Conservation (phyloP, 2,113 vertebrate genomes). For the Eublepharis macularius region DNA sequence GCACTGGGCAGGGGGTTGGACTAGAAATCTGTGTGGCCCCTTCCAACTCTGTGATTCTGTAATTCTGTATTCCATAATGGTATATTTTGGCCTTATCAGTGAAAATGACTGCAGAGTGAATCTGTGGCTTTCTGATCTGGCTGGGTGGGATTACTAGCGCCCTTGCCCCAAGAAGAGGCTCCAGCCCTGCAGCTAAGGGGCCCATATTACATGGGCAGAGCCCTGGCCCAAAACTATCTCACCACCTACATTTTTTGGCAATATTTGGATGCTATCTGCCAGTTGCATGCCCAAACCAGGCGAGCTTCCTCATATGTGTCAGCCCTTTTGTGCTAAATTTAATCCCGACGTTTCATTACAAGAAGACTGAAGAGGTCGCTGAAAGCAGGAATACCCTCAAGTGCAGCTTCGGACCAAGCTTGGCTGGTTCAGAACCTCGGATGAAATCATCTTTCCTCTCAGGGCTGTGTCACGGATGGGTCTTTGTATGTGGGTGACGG, state of each 20-base stretch:
- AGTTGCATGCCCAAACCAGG: neutral
- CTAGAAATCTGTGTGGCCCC: too few species aligned
- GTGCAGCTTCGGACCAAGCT: neutral
- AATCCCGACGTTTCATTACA: conserved; percentile 1
- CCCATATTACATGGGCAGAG: neutral
- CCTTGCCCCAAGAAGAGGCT: neutral
- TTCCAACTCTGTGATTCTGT: too few species aligned
- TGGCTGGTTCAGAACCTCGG: neutral
- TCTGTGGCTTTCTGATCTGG: neutral
- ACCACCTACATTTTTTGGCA: neutral
- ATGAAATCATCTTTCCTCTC: neutral
- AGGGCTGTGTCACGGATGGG: neutral
- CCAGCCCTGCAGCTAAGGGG: too few species aligned
- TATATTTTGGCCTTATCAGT: neutral
- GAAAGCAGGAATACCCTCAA: neutral
- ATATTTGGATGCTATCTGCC: neutral
- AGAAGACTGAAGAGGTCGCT: neutral
- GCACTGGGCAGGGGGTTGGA: too few species aligned
- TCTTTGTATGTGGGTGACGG: neutral
- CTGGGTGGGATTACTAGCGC: neutral
- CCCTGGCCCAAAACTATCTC: neutral
- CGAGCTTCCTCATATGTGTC: neutral
- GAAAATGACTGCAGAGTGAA: neutral
- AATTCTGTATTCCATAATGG: neutral
- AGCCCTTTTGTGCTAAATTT: conserved; percentile 1